A percentile compares a stretch with the other conserved stretches of the same genome.
These are phyloP conservation scores for Lonchura striata DNA, from an alignment of 2,113 vertebrate genomes.

Conservation along the genomic window DNA sequence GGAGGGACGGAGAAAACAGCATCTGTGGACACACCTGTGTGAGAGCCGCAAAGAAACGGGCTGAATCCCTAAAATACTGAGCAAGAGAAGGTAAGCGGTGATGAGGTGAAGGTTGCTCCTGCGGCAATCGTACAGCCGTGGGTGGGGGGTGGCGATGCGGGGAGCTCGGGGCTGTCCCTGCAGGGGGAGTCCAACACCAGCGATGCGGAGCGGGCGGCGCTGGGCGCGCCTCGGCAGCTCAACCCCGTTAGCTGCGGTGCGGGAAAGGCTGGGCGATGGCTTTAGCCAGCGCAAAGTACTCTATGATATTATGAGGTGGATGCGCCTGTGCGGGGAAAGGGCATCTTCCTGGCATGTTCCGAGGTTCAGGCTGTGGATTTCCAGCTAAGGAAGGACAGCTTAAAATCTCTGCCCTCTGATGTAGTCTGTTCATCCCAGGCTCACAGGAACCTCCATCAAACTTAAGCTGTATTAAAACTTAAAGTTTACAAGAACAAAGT, in stretches of 20 bases:
- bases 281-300: neutral
- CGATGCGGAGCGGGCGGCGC: neutral
- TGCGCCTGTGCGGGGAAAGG: fast-evolving
- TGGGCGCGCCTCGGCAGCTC: neutral
- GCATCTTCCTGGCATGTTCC: fast-evolving
- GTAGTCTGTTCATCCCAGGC: neutral
- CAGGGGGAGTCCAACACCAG: constrained; percentile 74
- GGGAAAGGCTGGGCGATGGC: neutral
- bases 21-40: neutral
- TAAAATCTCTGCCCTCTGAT: neutral
- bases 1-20: neutral
- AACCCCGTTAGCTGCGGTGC: fast-evolving
- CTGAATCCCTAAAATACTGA: neutral
- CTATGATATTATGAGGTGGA: neutral
- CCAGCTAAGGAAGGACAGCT: neutral
- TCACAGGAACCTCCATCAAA: neutral
- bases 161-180: neutral
- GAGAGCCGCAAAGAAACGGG: neutral
- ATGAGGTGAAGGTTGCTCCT: neutral
- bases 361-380: fast-evolving
- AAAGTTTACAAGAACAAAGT: neutral
- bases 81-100: neutral
- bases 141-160: fast-evolving
- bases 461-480: neutral
- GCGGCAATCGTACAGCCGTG: fast-evolving